Conservation (phyloP, 1,140 invertebrate genomes). For the Drosophila lacteicornis region DNA sequence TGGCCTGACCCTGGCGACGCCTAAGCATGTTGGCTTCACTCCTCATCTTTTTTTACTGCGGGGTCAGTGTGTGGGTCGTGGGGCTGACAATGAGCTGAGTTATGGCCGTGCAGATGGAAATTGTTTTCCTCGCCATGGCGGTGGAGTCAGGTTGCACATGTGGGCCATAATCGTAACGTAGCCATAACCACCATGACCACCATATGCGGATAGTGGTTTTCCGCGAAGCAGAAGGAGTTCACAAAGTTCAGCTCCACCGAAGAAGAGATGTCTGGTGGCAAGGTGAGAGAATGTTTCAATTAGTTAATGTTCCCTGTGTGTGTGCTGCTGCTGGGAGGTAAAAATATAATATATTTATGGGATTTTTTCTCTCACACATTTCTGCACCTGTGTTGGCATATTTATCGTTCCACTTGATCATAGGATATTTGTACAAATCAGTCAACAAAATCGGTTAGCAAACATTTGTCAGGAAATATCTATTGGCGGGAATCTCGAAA, state of each 20-base stretch:
- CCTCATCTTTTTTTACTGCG: slow-evolving; percentile 25
- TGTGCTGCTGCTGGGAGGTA: neutral
- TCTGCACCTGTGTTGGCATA: slow-evolving; percentile 18
- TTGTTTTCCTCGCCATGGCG: slow-evolving; percentile 61
- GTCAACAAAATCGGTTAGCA: slow-evolving; percentile 47
- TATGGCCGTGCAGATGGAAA: slow-evolving; percentile 76
- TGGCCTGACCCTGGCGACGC: slow-evolving; percentile 68
- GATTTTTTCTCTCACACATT: slow-evolving; percentile 22
- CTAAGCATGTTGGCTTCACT: slow-evolving; percentile 51
- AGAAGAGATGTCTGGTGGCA: slow-evolving; percentile 37
- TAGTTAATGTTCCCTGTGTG: slow-evolving; percentile 40
- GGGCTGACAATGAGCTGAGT: slow-evolving; percentile 74
- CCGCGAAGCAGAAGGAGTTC: slow-evolving; percentile 43
- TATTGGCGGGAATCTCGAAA: slow-evolving; percentile 53
- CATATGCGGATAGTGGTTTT: slow-evolving; percentile 45
- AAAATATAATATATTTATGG: neutral
- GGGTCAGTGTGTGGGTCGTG: slow-evolving; percentile 77
- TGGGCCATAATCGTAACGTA: slow-evolving; percentile 49
- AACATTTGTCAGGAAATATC: slow-evolving; percentile 71
- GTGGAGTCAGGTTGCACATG: slow-evolving; percentile 57
- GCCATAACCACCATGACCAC: slow-evolving; percentile 38
- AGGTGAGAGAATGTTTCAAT: slow-evolving; percentile 60
- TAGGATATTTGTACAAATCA: slow-evolving; percentile 12
- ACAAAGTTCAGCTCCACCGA: slow-evolving; percentile 41
- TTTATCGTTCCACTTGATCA: slow-evolving; percentile 25